Evolutionary conservation across 2,797 vertebrate genomes (phyloP), one percentile per base, ranked within the genome.

Genomic region (Brotula barbata): DNA sequence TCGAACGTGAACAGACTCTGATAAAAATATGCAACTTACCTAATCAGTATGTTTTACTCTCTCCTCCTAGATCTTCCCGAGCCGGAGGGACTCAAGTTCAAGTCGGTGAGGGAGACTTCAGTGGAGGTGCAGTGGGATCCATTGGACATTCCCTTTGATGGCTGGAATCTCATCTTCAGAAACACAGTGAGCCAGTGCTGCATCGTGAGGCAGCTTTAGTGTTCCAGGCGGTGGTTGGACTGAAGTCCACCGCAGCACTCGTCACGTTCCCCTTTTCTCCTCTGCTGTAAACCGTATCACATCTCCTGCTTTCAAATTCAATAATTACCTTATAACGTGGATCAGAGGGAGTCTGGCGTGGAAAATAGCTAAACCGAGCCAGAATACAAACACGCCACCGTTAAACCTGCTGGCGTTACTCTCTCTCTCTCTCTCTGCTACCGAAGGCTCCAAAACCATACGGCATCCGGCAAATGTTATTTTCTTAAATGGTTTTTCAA

Each of bases 101-200:
- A 97, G 84, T 94, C 96, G 3, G 91, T 99, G 44, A 91, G 87
- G 75, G 97, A 99, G 85, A 95, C 96, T 0, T 94, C 95, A 0
- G 95, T 99, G 45, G 94, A 97, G 71, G 97, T 99, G 63, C 92
- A 97, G 70, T 99, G 97, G 97, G 97, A 99, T 68, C 95, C 97
- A 17, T 68, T 99, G 69, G 91, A 96, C 72, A 92, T 99, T 3
- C 89, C 93, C 22, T 98, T 99, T 22, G 96, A 98, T 75, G 91
- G 94, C 2, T 99, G 97, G 97, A 95, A 98, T 82, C 91, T 99
- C 66, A 92, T 98, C 81, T 99, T 99, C 86, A 93, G 86, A 59
- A 97, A 96, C 56, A 94, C 91, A 66, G 97, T 99, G 75, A 95
- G 92, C 39, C 20, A 20, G 12, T 14, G 53, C 9, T 37, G 11